phyloP scores from a whole-genome alignment of 2,797 vertebrate genomes.

The Schizothorax lantsangensis region DNA sequence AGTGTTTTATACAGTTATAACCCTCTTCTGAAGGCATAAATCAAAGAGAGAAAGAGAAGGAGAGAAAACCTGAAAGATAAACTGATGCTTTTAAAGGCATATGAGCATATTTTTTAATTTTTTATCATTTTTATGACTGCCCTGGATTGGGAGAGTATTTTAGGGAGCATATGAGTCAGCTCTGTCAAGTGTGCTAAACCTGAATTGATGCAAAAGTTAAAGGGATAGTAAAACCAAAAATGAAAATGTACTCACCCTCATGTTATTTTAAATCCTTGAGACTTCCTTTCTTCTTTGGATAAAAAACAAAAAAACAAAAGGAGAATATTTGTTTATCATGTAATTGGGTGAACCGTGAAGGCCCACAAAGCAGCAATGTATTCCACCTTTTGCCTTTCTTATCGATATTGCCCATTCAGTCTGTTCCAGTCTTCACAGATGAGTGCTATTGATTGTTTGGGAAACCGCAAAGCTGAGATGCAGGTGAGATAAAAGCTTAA shows the following conservation, averaged over 20 bases:
- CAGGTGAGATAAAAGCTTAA: constrained; percentile 45
- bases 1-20: constrained; percentile 46
- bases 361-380: neutral
- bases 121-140: constrained; percentile 15
- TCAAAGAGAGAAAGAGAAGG: constrained; percentile 32
- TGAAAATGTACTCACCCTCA: neutral
- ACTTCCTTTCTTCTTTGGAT: neutral
- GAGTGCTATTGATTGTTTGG: constrained; percentile 56
- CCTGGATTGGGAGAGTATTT: constrained; percentile 1
- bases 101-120: neutral
- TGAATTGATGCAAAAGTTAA: neutral
- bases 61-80: constrained; percentile 17
- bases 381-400: constrained; percentile 40
- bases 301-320: neutral
- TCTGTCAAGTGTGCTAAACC: neutral
- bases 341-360: neutral
- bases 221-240: neutral
- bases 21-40: constrained; percentile 44
- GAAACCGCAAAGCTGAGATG: constrained; percentile 52
- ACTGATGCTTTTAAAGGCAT: neutral
- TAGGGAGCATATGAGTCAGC: neutral
- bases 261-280: neutral
- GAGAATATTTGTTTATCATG: neutral
- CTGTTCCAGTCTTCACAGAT: constrained; percentile 53
- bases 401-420: constrained; percentile 51